Conservation (phyloP, 2,113 vertebrate species). For the Apeltes quadracus region DNA sequence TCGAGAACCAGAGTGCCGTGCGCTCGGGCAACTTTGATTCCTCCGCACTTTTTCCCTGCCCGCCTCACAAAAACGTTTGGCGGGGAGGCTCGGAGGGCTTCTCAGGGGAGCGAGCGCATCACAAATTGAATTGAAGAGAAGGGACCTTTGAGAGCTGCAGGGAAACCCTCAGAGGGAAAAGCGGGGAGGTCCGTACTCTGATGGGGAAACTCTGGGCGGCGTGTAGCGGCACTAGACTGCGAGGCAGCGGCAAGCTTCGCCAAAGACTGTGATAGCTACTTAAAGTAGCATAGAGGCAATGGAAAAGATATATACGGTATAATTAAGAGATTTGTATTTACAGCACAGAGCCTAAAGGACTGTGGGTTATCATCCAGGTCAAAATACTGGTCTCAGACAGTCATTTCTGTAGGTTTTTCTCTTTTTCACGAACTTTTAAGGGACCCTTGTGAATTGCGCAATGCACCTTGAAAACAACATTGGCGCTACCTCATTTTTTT, state of each 20-base stretch:
- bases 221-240: neutral
- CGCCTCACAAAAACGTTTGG: constrained; percentile 34
- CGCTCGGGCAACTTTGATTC: constrained; percentile 29
- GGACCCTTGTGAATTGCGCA: neutral
- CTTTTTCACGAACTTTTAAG: neutral
- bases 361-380: neutral
- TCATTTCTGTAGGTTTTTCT: neutral
- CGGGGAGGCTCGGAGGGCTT: constrained; percentile 35
- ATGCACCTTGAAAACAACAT: neutral
- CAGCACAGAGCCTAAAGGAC: neutral
- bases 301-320: neutral
- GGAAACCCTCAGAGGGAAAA: constrained; percentile 39
- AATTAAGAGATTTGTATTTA: constrained; percentile 3
- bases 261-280: constrained; percentile 1
- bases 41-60: constrained; percentile 2
- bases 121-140: constrained; percentile 52
- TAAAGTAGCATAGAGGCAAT: constrained; percentile 1
- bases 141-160: constrained; percentile 32
- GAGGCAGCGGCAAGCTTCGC: constrained; percentile 3
- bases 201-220: constrained; percentile 14
- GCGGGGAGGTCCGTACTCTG: constrained; percentile 20
- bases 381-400: neutral
- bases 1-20: constrained; percentile 16
- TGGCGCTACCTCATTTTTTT: neutral
- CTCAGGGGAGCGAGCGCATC: constrained; percentile 39